Percentiles rank a stretch among this genome's conserved stretches.
phyloP scores from a whole-genome alignment of 2,888 invertebrate species.

The Isotomurus palustris region DNA sequence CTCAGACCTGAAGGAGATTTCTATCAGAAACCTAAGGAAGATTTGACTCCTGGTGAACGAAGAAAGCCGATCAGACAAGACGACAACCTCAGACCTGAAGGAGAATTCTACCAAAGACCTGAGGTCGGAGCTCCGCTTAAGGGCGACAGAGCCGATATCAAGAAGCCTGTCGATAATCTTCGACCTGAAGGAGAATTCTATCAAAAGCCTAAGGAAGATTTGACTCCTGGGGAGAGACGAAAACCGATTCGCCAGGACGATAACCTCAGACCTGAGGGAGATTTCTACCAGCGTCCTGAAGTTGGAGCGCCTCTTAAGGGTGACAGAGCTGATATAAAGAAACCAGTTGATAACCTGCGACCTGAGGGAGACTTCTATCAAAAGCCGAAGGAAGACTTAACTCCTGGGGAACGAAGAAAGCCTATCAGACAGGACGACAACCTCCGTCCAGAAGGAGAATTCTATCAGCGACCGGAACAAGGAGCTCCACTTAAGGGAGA shows the following conservation, averaged over 20 bases:
- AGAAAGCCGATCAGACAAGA: not conserved
- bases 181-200: slow-evolving; percentile 59
- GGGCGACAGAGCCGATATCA: slow-evolving; percentile 53
- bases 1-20: slow-evolving; percentile 59
- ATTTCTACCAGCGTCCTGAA: slow-evolving; percentile 47
- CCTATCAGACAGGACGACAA: slow-evolving; percentile 56
- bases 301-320: slow-evolving; percentile 50
- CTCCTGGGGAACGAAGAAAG: slow-evolving; percentile 49
- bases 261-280: slow-evolving; percentile 51
- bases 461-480: slow-evolving; percentile 46
- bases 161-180: slow-evolving; percentile 57
- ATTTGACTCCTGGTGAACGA: slow-evolving; percentile 54
- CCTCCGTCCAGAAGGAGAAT: slow-evolving; percentile 55
- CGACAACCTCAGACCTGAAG: slow-evolving; percentile 58
- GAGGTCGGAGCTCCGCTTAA: not conserved
- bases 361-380: slow-evolving; percentile 51
- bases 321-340: slow-evolving; percentile 46
- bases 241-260: slow-evolving; percentile 47
- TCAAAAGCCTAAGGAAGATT: slow-evolving; percentile 53
- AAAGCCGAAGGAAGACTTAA: slow-evolving; percentile 31
- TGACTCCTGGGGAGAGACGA: slow-evolving; percentile 39
- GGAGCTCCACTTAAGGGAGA: slow-evolving; percentile 33
- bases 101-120: slow-evolving; percentile 40
- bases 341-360: slow-evolving; percentile 52
- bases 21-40: slow-evolving; percentile 54